A percentile compares a stretch with the other conserved stretches of the same genome.
Conservation (phyloP, 2,113 vertebrate genomes). For the Malurus alboscapulatus region DNA sequence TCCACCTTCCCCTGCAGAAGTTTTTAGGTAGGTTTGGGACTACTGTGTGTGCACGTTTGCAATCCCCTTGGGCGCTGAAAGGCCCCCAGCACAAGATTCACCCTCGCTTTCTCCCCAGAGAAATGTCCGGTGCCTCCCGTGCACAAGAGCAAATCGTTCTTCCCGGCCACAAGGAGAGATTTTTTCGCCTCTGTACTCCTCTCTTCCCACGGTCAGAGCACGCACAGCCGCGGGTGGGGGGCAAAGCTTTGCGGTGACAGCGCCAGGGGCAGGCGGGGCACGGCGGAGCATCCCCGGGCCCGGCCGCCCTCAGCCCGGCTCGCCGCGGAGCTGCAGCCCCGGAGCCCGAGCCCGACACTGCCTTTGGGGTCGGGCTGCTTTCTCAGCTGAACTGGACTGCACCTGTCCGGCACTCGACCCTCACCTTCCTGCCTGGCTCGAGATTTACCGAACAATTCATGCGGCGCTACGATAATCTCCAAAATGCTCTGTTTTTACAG, state of each 20-base stretch:
- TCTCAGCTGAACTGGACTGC: neutral
- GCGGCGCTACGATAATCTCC: neutral
- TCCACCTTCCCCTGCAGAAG: neutral
- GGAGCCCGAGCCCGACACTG: accelerated
- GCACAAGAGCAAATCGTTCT: neutral
- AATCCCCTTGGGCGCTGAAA: neutral
- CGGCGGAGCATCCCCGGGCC: neutral
- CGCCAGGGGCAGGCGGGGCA: neutral
- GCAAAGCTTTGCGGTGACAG: neutral
- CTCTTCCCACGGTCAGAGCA: neutral
- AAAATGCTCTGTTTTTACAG: neutral
- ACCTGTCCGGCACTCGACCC: constrained; percentile 19
- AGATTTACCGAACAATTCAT: neutral
- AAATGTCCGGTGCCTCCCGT: neutral
- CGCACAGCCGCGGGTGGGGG: neutral
- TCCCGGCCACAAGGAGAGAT: neutral
- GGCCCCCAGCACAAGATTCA: no score
- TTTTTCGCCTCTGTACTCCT: neutral
- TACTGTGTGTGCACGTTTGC: accelerated
- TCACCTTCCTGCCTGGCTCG: neutral
- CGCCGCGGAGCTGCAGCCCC: neutral
- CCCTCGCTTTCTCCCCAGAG: neutral
- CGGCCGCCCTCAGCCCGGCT: neutral
- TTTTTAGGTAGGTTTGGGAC: neutral
- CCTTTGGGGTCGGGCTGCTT: accelerated